Conservation (phyloP, 2,113 vertebrate genomes). For the Chaenogobius annularis region DNA sequence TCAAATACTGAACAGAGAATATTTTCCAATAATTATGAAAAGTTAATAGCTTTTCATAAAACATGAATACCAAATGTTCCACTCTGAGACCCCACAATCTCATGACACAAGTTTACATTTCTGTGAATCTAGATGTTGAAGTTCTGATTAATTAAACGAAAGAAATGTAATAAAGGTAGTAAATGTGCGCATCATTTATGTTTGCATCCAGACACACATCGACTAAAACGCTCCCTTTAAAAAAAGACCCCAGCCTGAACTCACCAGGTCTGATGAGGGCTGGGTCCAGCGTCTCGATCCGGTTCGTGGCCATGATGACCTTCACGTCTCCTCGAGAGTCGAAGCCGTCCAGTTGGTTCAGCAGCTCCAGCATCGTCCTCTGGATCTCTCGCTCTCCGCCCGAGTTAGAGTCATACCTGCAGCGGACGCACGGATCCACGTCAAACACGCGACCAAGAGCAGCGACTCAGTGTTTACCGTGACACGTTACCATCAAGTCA, state of each 20-base stretch:
- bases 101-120: too few relatives aligned
- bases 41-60: too few relatives aligned
- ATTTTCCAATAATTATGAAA: too few relatives aligned
- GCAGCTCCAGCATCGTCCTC: conserved; percentile 94
- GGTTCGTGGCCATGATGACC: conserved; percentile 98
- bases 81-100: too few relatives aligned
- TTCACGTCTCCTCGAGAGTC: conserved; percentile 96
- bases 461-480: neutral
- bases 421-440: neutral
- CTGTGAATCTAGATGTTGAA: too few relatives aligned
- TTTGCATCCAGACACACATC: neutral
- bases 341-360: conserved; percentile 97
- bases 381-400: conserved; percentile 97
- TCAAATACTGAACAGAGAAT: too few relatives aligned
- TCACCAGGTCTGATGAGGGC: conserved; percentile 96
- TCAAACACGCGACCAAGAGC: neutral
- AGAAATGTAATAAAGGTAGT: too few relatives aligned
- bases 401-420: conserved; percentile 95
- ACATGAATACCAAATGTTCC: too few relatives aligned
- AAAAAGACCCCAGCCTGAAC: neutral
- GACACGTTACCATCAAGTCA: too few relatives aligned
- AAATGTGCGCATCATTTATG: too few relatives aligned
- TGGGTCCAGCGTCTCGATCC: conserved; percentile 96
- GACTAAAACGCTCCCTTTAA: neutral
- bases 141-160: too few relatives aligned